These are phyloP conservation scores for Drosophila santomea DNA, from an alignment of 1,140 invertebrate species.

Conservation along the genomic window DNA sequence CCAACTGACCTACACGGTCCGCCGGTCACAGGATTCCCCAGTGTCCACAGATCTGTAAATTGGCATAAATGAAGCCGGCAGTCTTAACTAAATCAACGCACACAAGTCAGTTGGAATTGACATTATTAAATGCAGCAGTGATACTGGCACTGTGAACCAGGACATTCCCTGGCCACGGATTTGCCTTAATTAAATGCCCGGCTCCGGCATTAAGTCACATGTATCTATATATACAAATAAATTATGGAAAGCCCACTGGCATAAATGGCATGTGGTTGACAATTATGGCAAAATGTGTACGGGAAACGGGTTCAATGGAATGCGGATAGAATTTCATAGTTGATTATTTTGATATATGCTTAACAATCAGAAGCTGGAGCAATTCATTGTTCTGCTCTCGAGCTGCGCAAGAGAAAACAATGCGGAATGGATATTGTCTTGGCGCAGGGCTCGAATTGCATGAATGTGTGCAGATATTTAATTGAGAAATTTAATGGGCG, in stretches of 20 bases:
- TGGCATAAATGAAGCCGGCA: constrained; percentile 23
- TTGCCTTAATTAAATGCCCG: constrained; percentile 64
- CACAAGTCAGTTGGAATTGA: constrained; percentile 47
- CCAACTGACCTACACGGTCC: constrained; percentile 63
- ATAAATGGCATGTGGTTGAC: constrained; percentile 30
- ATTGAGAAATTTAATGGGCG: not conserved
- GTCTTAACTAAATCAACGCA: constrained; percentile 54
- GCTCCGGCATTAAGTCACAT: constrained; percentile 41
- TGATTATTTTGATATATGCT: constrained; percentile 36
- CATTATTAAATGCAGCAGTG: constrained; percentile 64
- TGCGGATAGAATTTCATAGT: constrained; percentile 32
- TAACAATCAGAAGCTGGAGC: constrained; percentile 3
- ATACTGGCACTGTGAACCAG: constrained; percentile 21
- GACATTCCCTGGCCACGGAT: constrained; percentile 30
- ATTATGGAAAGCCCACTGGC: constrained; percentile 52
- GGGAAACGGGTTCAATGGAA: constrained; percentile 19
- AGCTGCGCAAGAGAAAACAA: not conserved
- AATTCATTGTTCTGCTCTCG: not conserved
- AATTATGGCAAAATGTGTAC: constrained; percentile 8
- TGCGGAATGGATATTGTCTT: not conserved
- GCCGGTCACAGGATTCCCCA: constrained; percentile 6
- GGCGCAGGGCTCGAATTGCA: not conserved
- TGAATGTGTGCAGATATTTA: not conserved
- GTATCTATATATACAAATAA: constrained; percentile 42
- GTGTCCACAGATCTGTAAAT: constrained; percentile 40